Evolutionary conservation across 2,113 vertebrate genomes (phyloP).

Genomic region (Noctilio leporinus): DNA sequence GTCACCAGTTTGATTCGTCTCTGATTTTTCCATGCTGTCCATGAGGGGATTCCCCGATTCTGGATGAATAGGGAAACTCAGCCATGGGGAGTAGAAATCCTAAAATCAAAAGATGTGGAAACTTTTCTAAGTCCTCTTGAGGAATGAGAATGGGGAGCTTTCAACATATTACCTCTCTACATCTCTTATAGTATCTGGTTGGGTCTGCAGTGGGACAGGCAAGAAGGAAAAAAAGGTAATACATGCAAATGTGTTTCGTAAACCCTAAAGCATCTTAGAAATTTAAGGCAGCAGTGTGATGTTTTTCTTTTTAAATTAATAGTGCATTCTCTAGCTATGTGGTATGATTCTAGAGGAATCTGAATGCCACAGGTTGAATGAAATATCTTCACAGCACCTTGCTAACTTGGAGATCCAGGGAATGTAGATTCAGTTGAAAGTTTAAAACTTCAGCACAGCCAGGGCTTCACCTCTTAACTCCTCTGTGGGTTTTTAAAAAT

Average conservation of each 20-base stretch:
- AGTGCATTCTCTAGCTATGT: neutral
- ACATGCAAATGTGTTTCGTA: neutral
- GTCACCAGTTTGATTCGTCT: neutral
- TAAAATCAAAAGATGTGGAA: neutral
- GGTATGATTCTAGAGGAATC: neutral
- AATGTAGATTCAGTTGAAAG: neutral
- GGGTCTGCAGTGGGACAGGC: neutral
- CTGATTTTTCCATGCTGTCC: neutral
- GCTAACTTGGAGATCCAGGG: neutral
- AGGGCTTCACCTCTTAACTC: neutral
- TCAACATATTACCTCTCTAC: neutral
- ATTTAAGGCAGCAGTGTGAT: neutral
- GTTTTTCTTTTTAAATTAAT: neutral
- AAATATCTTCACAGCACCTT: neutral
- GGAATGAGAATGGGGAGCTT: neutral
- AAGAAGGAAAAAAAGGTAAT: neutral
- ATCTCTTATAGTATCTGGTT: neutral
- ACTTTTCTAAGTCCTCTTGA: neutral
- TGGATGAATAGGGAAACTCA: neutral
- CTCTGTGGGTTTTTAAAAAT: neutral
- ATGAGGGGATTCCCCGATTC: neutral
- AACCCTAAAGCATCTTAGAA: neutral
- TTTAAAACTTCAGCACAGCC: neutral
- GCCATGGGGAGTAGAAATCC: neutral
- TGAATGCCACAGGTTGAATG: neutral